Evolutionary conservation across 2,113 vertebrate species (phyloP), one percentile per base, ranked within the genome.

Genomic region (Leptodactylus fuscus): DNA sequence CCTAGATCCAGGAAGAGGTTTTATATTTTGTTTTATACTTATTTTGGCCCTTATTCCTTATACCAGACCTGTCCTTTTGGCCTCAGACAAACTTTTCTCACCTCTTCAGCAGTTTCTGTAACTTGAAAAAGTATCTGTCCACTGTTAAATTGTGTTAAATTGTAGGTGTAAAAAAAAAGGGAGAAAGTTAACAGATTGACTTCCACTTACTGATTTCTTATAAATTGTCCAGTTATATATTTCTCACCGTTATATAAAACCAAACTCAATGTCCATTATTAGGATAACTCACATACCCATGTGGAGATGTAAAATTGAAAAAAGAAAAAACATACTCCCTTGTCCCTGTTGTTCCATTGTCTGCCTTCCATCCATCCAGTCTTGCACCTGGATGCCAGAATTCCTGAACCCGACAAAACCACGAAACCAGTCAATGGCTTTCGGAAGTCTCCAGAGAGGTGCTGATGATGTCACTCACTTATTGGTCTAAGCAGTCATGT

Each of bases 21-120:
- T 85, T 79, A 85, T 71, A 79, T 85, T 85, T 78, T 71, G 60
- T 53, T 81, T 70, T 86, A 55, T 86, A 86, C 84, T 86, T 86
- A 60, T 86, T 81, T 86, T 86, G 84, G 84, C 84, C 65, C 77
- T 73, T 71, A 36, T 58, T 81, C 62, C 76, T 60, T 29, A 73
- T 51, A 41, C 20, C 38, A 55, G 36, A 77, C 62, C 70, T 86
- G 84, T 78, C 77, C 79, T 70, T 29, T 81, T 86, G 84, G 84
- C 84, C 67, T 81, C 62, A 15, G 67, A 80, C 18, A 71, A 32
- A 48, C 51, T 81, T 86, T 70, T 86, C 84, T 86, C 84, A 86
- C 84, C 84, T 86, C 62, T 86, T 86, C 67, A 86, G 77, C 49
- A 86, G 76, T 81, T 86, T 48, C 73, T 85, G 51, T 44, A 80